Conservation (phyloP, 2,113 vertebrate genomes). For the Microcebus murinus region DNA sequence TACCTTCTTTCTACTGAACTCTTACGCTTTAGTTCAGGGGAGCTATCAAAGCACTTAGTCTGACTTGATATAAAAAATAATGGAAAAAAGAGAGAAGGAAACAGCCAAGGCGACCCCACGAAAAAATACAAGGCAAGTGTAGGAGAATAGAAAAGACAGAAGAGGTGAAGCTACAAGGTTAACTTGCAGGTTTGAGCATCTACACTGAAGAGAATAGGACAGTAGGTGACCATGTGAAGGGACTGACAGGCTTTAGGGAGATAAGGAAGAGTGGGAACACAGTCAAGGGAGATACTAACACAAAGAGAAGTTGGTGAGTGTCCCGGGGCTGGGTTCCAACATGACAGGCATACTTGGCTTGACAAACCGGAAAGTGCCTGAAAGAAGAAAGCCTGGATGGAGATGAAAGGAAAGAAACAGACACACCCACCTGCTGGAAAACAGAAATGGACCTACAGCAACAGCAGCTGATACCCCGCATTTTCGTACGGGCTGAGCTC, state of each 20-base stretch:
- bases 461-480: constrained; percentile 77
- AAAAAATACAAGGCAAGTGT: neutral
- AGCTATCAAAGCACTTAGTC: neutral
- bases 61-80: neutral
- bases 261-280: constrained; percentile 44
- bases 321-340: constrained; percentile 77
- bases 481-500: constrained; percentile 67
- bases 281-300: constrained; percentile 51
- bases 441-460: constrained; percentile 76
- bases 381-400: constrained; percentile 79
- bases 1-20: neutral
- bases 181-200: neutral
- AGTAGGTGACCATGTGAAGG: neutral
- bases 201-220: neutral
- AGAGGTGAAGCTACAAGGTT: neutral
- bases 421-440: constrained; percentile 82
- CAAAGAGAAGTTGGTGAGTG: constrained; percentile 71
- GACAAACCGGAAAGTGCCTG: constrained; percentile 79
- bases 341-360: constrained; percentile 81
- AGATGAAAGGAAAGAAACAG: constrained; percentile 77
- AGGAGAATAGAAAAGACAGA: neutral
- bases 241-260: constrained; percentile 13
- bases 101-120: neutral
- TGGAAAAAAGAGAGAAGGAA: neutral
- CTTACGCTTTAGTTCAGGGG: neutral